Conservation (phyloP, 2,888 invertebrate species). For the Tyria jacobaeae region DNA sequence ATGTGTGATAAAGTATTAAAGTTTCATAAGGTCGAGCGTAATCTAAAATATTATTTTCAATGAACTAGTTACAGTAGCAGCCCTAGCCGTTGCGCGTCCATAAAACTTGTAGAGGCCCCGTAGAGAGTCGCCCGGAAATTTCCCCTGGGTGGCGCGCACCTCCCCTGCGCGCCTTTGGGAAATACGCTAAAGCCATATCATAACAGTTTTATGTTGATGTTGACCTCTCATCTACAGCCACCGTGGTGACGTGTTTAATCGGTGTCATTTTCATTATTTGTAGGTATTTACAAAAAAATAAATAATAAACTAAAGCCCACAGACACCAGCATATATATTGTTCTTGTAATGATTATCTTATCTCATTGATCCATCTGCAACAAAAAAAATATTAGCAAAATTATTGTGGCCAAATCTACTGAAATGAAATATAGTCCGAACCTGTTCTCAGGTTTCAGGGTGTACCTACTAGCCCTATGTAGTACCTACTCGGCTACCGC, state of each 20-base stretch:
- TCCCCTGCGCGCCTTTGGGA: conserved; percentile 76
- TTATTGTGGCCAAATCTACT: too few relatives aligned
- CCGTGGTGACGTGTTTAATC: conserved; percentile 61
- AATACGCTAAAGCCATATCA: conserved; percentile 86
- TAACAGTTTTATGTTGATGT: conserved; percentile 86
- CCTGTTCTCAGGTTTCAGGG: too few relatives aligned
- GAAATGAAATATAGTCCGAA: too few relatives aligned
- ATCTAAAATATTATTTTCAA: not conserved
- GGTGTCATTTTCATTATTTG: conserved; percentile 50
- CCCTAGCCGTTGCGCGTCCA: conserved; percentile 79
- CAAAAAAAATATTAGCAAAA: too few relatives aligned
- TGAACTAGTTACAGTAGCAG: conserved; percentile 42
- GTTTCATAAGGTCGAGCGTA: not conserved
- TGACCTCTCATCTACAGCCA: conserved; percentile 73
- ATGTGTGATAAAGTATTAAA: not conserved
- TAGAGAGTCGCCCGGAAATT: conserved; percentile 83
- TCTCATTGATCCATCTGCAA: too few relatives aligned
- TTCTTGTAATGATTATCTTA: too few relatives aligned
- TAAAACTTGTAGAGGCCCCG: conserved; percentile 86
- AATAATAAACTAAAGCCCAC: too few relatives aligned
- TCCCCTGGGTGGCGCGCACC: conserved; percentile 82
- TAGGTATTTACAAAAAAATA: not conserved
- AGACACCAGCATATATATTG: too few relatives aligned
- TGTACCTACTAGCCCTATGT: too few relatives aligned
- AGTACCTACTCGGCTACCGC: too few relatives aligned